Conservation (phyloP, 2,888 invertebrate genomes). For the Morpho achilles region DNA sequence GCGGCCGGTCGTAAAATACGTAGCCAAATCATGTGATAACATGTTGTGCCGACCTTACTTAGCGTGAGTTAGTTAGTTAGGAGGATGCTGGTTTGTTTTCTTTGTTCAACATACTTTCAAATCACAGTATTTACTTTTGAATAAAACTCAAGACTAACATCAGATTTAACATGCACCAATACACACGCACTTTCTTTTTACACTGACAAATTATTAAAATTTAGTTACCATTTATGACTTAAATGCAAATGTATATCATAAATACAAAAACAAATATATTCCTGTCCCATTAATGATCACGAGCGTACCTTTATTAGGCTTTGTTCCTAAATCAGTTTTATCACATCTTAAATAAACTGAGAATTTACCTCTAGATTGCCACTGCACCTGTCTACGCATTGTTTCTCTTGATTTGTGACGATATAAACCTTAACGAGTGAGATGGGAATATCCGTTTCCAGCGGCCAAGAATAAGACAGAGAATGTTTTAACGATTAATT, state of each 20-base stretch:
- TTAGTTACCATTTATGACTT: too few species aligned
- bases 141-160: too few species aligned
- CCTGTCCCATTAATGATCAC: slow-evolving; percentile 11
- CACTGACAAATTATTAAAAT: too few species aligned
- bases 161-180: too few species aligned
- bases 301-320: slow-evolving; percentile 16
- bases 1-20: too few species aligned
- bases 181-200: too few species aligned
- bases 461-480: slow-evolving; percentile 35
- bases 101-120: too few species aligned
- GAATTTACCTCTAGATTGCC: slow-evolving; percentile 31
- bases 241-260: background rate
- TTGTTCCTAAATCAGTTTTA: slow-evolving; percentile 32
- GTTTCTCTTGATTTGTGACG: slow-evolving; percentile 63
- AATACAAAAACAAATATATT: slow-evolving; percentile 5
- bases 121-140: too few species aligned
- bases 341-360: slow-evolving; percentile 33
- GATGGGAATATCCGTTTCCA: slow-evolving; percentile 33
- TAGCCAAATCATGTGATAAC: too few species aligned
- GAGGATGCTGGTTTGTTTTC: too few species aligned
- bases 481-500: slow-evolving; percentile 50
- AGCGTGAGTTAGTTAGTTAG: too few species aligned
- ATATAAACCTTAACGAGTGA: slow-evolving; percentile 34
- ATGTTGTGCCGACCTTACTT: too few species aligned
- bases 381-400: slow-evolving; percentile 53